Conservation (phyloP, 2,113 vertebrate genomes). For the Lagopus leucura region DNA sequence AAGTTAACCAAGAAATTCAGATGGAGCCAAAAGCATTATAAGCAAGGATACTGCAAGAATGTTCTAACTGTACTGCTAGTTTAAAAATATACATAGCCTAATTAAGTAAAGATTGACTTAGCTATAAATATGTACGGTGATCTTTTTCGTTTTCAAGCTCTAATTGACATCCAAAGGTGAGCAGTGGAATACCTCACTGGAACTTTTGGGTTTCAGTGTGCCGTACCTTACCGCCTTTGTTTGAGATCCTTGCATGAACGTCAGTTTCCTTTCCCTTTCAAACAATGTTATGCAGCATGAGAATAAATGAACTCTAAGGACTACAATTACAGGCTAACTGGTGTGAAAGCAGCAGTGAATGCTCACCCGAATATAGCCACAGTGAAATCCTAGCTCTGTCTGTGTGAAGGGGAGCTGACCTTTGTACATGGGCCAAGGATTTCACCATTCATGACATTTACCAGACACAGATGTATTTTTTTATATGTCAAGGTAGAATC, state of each 20-base stretch:
- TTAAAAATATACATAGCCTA: not conserved
- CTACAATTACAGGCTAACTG: not conserved
- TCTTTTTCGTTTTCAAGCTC: not conserved
- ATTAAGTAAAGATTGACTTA: slow-evolving; percentile 22
- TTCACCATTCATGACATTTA: not conserved
- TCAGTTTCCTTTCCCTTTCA: not conserved
- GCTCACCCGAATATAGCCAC: not conserved
- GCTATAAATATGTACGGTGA: not conserved
- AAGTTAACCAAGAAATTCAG: slow-evolving; percentile 33
- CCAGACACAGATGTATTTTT: not conserved
- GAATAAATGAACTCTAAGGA: not conserved
- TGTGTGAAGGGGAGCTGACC: not conserved
- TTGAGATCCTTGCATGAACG: not conserved
- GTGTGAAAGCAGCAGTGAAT: not conserved
- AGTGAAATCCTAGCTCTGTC: not conserved
- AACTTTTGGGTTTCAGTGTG: not conserved
- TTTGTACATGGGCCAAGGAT: not conserved
- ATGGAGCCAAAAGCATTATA: slow-evolving; percentile 20
- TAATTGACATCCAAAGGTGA: slow-evolving; percentile 3
- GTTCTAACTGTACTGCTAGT: not conserved
- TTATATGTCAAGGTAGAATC: not conserved
- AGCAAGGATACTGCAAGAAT: slow-evolving; percentile 3
- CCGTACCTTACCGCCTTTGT: not conserved
- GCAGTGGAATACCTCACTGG: not conserved
- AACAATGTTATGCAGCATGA: not conserved